Evolutionary conservation across 2,888 invertebrate genomes (phyloP).

Genomic region (Mythimna impura): DNA sequence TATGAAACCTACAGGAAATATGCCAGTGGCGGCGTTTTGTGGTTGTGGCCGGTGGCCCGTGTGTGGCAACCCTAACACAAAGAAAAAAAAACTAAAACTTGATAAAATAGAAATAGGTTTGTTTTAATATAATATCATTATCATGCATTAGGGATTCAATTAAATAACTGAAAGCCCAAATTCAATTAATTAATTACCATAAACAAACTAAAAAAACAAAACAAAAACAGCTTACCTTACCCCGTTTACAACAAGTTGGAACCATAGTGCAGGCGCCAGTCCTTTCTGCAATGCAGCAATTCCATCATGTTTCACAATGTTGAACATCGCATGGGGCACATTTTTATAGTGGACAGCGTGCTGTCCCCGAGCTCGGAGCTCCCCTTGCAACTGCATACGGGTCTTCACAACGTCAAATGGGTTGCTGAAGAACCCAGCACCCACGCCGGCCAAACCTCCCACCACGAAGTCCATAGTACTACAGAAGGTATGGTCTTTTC

Average conservation of each 20-base stretch:
- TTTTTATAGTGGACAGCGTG: constrained; percentile 92
- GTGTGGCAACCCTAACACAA: neutral
- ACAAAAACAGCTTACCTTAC: constrained; percentile 82
- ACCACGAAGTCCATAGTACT: constrained; percentile 93
- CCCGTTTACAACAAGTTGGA: constrained; percentile 93
- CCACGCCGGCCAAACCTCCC: constrained; percentile 94
- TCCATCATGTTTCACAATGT: constrained; percentile 94
- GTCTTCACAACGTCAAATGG: constrained; percentile 97
- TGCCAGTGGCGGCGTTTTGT: too few species aligned
- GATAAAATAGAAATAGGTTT: neutral
- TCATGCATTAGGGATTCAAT: constrained; percentile 8
- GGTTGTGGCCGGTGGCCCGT: too few species aligned
- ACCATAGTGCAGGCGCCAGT: constrained; percentile 95
- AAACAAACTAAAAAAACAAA: constrained; percentile 6
- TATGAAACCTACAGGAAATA: too few species aligned
- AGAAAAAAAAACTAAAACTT: neutral
- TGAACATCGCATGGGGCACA: constrained; percentile 94
- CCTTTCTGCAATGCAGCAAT: constrained; percentile 94
- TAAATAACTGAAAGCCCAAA: neutral
- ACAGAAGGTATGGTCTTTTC: constrained; percentile 58
- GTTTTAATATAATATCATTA: neutral
- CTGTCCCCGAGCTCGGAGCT: constrained; percentile 92
- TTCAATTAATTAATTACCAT: neutral
- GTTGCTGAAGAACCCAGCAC: constrained; percentile 96
- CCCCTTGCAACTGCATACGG: constrained; percentile 96